Base-by-base conservation (phyloP, 1,140 invertebrate genomes). In the Cherax quadricarinatus region DNA sequence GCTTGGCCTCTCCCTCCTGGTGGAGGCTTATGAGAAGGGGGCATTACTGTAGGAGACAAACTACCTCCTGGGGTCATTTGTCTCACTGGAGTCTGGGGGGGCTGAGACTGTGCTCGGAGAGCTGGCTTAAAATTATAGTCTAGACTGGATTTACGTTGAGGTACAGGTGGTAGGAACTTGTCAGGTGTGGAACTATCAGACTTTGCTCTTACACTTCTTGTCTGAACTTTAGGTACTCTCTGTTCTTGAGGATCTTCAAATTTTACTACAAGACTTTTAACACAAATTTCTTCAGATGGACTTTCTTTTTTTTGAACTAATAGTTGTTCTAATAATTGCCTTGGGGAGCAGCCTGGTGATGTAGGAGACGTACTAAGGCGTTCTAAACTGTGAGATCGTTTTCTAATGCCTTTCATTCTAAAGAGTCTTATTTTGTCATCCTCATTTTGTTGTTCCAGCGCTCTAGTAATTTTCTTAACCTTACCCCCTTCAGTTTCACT, bases 381-480 rank as follows among this genome's bases (percentile, higher is more conserved):
- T 49, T 93, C 93, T 16, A 93, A 75, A 70, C 93, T 93, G 60
- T 92, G 93, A 87, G 93, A 93, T 84, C 93, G 78, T 70, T 93
- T 90, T 57, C 83, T 93, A 14, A 88, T 90, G 24, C 88, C 86
- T 49, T 79, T 86, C 75, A 88, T 93, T 82, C 82, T 93, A 3
- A 83, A 93, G 75, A 18, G 93, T 53, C 75, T 73, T 18, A 73
- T 86, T 78, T 78, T 93, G 41, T 84, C 91, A 73, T 80, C 82
- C 60, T 89, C 84, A 57, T 86, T 62, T 78, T 92, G 85, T 81
- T 92, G 90, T 88, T 95, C 94, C 4, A 95, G 81, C 88, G 94
- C 94, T 93, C 94, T 93, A 30, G 94, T 95, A 5, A 94, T 92
- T 81, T 94, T 93, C 81, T 94, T 94, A 7, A 95, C 95, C 14